A percentile compares a stretch with the other conserved stretches of the same genome.
Evolutionary conservation across 2,888 invertebrate genomes (phyloP).

Genomic region (Nephrotoma guestfalica): DNA sequence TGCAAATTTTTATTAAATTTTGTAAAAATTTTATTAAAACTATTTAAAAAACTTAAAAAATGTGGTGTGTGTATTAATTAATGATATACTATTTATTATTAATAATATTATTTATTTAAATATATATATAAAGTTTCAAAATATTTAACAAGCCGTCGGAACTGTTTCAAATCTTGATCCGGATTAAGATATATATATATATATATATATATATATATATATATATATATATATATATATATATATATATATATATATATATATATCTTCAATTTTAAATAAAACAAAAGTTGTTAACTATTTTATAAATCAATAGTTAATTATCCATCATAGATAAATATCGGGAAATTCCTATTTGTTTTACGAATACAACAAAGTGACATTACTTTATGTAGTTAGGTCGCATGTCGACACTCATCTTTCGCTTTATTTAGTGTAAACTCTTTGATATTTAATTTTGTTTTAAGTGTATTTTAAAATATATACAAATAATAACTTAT

Average conservation of each 20-base stretch:
- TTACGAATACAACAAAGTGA: background rate
- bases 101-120: background rate
- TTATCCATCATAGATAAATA: background rate
- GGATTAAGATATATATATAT: background rate
- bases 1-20: background rate
- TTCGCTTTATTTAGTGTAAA: background rate
- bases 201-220: no score
- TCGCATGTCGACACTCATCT: background rate
- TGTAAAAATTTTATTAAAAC: background rate
- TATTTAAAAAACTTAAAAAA: background rate
- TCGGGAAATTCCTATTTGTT: background rate
- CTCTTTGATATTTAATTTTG: background rate
- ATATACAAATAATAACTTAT: background rate
- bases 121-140: background rate
- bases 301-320: background rate
- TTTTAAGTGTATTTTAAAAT: background rate
- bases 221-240: no score
- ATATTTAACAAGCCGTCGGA: background rate
- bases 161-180: background rate
- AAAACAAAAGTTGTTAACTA: background rate
- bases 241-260: no score
- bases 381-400: background rate
- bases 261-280: no score
- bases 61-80: background rate
- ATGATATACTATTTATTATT: background rate